Conservation (phyloP, 2,797 vertebrate species). For the Rachycentron canadum region DNA sequence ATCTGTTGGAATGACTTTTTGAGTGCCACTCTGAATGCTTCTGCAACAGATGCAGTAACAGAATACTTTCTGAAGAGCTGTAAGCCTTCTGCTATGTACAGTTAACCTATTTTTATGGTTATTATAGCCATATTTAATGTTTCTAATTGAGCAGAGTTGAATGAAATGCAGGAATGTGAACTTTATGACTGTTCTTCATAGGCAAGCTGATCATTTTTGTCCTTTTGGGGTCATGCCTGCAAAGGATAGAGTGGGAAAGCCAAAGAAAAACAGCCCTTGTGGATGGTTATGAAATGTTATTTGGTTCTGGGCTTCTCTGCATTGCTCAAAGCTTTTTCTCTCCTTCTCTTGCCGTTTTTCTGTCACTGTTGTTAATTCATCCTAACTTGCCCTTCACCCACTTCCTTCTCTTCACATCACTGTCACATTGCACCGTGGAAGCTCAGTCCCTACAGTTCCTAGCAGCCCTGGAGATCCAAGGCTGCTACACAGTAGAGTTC, state of each 20-base stretch:
- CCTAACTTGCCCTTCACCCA: constrained; percentile 55
- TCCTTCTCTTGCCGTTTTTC: constrained; percentile 15
- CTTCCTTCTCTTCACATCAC: constrained; percentile 59
- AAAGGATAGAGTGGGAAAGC: constrained; percentile 28
- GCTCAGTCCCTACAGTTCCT: constrained; percentile 31
- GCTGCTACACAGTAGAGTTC: constrained; percentile 27
- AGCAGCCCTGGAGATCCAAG: constrained; percentile 35
- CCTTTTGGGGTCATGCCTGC: constrained; percentile 56
- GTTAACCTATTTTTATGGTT: constrained; percentile 22
- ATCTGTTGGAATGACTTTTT: constrained; percentile 53
- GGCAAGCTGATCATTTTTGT: constrained; percentile 51
- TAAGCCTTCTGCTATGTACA: constrained; percentile 13
- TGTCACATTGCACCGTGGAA: constrained; percentile 50
- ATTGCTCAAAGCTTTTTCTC: constrained; percentile 34
- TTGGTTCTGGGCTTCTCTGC: constrained; percentile 24
- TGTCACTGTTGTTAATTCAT: constrained; percentile 39
- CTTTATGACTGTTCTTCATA: constrained; percentile 19
- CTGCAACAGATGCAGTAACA: constrained; percentile 28
- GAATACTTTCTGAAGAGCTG: neutral
- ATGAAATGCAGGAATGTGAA: constrained; percentile 59
- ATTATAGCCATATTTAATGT: constrained; percentile 29
- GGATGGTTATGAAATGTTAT: constrained; percentile 40
- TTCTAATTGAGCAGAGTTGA: constrained; percentile 35
- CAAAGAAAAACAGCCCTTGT: constrained; percentile 11
- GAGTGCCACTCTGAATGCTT: constrained; percentile 15